Conservation (phyloP, 2,888 invertebrate genomes). For the Carpatolechia fugitivella region DNA sequence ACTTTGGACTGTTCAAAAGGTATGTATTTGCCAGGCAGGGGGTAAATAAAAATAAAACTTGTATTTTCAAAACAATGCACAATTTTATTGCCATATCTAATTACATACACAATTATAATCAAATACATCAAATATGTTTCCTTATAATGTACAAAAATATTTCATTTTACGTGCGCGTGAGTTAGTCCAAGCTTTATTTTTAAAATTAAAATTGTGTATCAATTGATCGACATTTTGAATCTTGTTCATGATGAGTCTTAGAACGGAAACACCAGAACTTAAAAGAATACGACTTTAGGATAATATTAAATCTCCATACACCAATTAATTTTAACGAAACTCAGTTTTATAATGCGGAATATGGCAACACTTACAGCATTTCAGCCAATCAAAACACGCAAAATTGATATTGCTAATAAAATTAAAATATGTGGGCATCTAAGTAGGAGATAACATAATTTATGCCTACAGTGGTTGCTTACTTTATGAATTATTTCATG, state of each 20-base stretch:
- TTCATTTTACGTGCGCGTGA: constrained; percentile 9
- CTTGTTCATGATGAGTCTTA: constrained; percentile 54
- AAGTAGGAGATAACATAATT: too few relatives aligned
- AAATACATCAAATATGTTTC: constrained; percentile 46
- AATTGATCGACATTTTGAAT: constrained; percentile 46
- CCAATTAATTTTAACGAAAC: not conserved
- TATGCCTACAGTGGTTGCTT: too few relatives aligned
- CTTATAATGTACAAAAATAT: constrained; percentile 22
- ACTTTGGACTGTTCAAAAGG: too few relatives aligned
- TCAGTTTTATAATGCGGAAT: too few relatives aligned
- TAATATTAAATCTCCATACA: not conserved
- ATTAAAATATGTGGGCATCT: too few relatives aligned
- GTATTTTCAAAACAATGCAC: constrained; percentile 33
- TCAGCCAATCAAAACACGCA: too few relatives aligned
- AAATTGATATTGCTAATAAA: too few relatives aligned
- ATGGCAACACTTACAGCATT: too few relatives aligned
- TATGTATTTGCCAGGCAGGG: too few relatives aligned
- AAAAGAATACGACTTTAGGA: constrained; percentile 19
- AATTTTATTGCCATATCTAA: constrained; percentile 72
- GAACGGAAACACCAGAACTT: constrained; percentile 58
- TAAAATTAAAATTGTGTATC: constrained; percentile 72
- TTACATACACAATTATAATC: constrained; percentile 75
- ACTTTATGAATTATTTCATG: too few relatives aligned
- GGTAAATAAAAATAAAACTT: not conserved
- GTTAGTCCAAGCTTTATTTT: constrained; percentile 30